A percentile compares a stretch with the other conserved stretches of the same genome.
Evolutionary conservation across 2,888 invertebrate genomes (phyloP).

Genomic region (Diachrysia chrysitis): DNA sequence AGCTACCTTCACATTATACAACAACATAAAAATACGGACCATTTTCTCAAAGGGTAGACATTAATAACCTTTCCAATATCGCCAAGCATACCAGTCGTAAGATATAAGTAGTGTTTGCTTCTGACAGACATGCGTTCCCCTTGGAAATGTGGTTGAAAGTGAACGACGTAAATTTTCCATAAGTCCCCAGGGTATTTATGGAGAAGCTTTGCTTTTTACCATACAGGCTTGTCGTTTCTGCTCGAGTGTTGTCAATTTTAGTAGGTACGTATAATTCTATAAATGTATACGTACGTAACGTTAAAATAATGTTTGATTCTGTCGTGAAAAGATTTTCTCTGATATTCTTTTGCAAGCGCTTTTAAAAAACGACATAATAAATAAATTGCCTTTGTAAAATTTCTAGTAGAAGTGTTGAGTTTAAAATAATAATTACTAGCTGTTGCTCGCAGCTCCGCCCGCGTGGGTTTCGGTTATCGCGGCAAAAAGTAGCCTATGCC

Average conservation of each 20-base stretch:
- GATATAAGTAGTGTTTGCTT: slow-evolving; percentile 22
- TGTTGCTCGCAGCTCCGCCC: too few species aligned
- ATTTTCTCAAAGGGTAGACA: slow-evolving; percentile 2
- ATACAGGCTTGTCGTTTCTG: slow-evolving; percentile 40
- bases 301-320: slow-evolving; percentile 9
- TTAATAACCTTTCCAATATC: slow-evolving; percentile 18
- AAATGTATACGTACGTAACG: too few species aligned
- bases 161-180: slow-evolving; percentile 34
- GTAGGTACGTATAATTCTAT: slow-evolving; percentile 10
- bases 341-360: neutral
- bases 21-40: slow-evolving; percentile 1
- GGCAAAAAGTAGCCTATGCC: too few species aligned
- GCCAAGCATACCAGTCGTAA: slow-evolving; percentile 11
- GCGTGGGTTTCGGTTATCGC: too few species aligned
- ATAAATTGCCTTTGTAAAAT: too few species aligned
- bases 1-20: neutral
- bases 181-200: slow-evolving; percentile 39
- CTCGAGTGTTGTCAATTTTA: neutral
- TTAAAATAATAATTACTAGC: too few species aligned
- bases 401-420: too few species aligned
- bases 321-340: neutral
- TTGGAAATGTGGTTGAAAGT: slow-evolving; percentile 40
- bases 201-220: slow-evolving; percentile 37
- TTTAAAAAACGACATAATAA: too few species aligned
- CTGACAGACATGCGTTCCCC: slow-evolving; percentile 49